Percentiles rank a stretch among this genome's conserved stretches.
phyloP scores from a whole-genome alignment of 2,888 invertebrate species.

The Capitulum mitella region DNA sequence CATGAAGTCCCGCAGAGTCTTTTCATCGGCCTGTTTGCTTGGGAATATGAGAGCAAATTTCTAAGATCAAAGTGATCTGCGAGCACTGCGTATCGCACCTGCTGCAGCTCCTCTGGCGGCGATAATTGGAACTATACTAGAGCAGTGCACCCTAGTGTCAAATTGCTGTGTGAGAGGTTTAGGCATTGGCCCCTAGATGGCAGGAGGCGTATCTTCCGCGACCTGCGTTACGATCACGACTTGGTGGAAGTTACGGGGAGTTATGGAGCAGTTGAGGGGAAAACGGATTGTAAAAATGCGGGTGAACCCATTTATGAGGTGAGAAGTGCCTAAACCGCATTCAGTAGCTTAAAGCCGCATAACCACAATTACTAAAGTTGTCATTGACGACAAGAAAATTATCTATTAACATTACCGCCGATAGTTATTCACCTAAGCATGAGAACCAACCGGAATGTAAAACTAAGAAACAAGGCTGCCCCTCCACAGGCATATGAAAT shows the following conservation, averaged over 20 bases:
- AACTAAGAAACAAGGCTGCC: no score
- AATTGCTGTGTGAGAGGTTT: background rate
- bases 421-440: no score
- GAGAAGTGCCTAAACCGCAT: constrained; percentile 14
- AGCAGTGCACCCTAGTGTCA: background rate
- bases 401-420: background rate
- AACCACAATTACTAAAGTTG: background rate
- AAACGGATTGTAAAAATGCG: constrained; percentile 20
- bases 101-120: constrained; percentile 15
- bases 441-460: no score
- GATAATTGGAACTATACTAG: background rate
- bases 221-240: background rate
- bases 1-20: no score
- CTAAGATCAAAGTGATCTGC: no score
- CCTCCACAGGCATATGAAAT: no score
- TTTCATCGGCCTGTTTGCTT: no score
- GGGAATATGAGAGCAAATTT: no score
- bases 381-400: background rate
- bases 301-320: background rate
- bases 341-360: background rate
- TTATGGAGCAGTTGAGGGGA: constrained; percentile 19
- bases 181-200: background rate
- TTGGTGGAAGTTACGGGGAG: background rate
- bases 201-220: background rate
- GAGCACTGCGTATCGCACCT: no score